These are phyloP conservation scores for Syrrhaptes paradoxus DNA, from an alignment of 2,113 vertebrate genomes.

Conservation along the genomic window DNA sequence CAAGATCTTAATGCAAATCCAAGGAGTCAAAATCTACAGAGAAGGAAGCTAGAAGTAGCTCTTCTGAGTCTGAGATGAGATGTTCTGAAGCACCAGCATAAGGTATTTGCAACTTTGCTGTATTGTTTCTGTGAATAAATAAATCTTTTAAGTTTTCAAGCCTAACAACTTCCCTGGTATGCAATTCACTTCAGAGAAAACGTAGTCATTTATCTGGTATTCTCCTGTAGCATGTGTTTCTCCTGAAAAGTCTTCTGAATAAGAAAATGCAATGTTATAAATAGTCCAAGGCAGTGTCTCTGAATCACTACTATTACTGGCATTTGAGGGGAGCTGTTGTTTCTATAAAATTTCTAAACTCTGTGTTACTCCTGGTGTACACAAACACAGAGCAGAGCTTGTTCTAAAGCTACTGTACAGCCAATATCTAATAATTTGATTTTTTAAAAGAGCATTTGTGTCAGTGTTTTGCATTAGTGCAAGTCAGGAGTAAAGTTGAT, in stretches of 20 bases:
- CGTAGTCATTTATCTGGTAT: not conserved
- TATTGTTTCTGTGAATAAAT: not conserved
- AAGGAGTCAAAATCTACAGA: not conserved
- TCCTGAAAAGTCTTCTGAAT: not conserved
- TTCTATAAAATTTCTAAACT: not conserved
- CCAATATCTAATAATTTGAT: not conserved
- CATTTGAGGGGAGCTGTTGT: not conserved
- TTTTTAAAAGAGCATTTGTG: not conserved
- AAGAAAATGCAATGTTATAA: not conserved
- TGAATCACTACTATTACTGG: not conserved
- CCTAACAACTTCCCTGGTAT: not conserved
- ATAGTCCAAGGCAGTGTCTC: not conserved
- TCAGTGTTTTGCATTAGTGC: not conserved
- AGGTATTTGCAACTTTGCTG: not conserved
- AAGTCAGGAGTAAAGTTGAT: not conserved
- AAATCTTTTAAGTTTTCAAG: not conserved
- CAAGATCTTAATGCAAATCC: not conserved
- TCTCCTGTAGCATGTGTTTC: not conserved
- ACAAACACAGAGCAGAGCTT: not conserved
- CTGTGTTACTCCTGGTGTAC: not conserved
- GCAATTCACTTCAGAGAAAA: not conserved
- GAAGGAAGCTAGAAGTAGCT: not conserved
- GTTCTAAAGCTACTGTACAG: not conserved
- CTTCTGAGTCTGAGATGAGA: not conserved
- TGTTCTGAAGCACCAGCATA: not conserved